Evolutionary conservation across 2,797 vertebrate genomes (phyloP), one percentile per base, ranked within the genome.

Genomic region (Centropyge bicolor): DNA sequence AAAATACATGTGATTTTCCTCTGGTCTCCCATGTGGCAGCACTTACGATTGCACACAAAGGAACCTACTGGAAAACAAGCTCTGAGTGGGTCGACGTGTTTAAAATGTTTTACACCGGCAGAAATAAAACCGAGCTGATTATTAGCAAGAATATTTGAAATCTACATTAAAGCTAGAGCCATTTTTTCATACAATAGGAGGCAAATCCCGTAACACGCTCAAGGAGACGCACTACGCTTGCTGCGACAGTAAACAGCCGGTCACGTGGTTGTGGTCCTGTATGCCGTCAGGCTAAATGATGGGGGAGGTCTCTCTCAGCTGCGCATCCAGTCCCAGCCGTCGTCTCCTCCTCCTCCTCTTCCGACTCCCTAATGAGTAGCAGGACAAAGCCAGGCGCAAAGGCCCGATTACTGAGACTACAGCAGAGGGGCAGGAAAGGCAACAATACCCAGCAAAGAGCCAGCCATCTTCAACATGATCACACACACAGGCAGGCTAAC

Each of bases 231-330:
- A 65, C 78, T 87, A 80, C 20, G 71, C 85, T 79, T 76, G 81
- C 92, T 90, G 89, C 84, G 77, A 93, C 81, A 83, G 86, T 91
- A 92, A 93, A 93, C 92, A 92, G 88, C 80, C 24, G 22, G 77
- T 93, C 92, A 93, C 87, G 78, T 94, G 92, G 51, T 77, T 6
- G 49, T 74, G 72, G 87, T 82, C 79, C 86, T 90, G 82, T 86
- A 80, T 86, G 85, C 74, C 24, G 63, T 86, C 82, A 86, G 86
- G 85, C 86, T 92, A 91, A 93, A 91, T 86, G 91, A 91, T 93
- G 92, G 93, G 93, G 93, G 92, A 90, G 91, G 94, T 87, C 90
- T 89, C 86, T 88, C 82, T 90, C 88, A 86, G 88, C 87, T 88
- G 86, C 78, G 59, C 85, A 75, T 85, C 76, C 60, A 88, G 86